Conservation (phyloP, 2,888 invertebrate species). For the Amblyjoppa proteus region DNA sequence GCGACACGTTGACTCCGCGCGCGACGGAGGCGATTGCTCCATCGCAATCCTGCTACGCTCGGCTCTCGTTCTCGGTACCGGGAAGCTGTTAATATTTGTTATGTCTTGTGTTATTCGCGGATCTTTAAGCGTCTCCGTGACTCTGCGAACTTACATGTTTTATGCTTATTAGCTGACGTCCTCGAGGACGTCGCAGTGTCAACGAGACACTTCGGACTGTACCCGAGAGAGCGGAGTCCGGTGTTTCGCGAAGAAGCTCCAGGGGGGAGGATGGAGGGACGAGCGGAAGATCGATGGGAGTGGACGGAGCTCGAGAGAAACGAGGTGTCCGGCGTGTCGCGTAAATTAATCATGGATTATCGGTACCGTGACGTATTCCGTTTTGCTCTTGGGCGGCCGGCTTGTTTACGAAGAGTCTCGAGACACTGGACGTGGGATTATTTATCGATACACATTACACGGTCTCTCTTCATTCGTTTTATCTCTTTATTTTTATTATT, state of each 20-base stretch:
- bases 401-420: constrained; percentile 32
- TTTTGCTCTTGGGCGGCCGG: constrained; percentile 12
- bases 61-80: neutral
- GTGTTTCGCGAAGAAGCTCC: neutral
- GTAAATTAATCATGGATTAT: constrained; percentile 60
- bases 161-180: neutral
- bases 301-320: constrained; percentile 48
- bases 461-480: neutral
- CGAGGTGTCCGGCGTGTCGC: constrained; percentile 53
- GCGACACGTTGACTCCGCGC: neutral
- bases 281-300: constrained; percentile 61
- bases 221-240: neutral
- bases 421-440: neutral
- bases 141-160: neutral
- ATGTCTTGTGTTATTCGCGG: constrained; percentile 12
- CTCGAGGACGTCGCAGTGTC: constrained; percentile 3
- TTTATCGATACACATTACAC: constrained; percentile 9
- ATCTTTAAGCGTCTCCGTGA: neutral
- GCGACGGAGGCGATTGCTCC: neutral
- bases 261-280: neutral
- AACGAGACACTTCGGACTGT: neutral
- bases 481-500: neutral
- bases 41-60: neutral
- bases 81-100: constrained; percentile 10
- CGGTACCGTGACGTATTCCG: constrained; percentile 39